These are phyloP conservation scores for Apotomis turbidana DNA, from an alignment of 2,888 invertebrate genomes.

Conservation along the genomic window DNA sequence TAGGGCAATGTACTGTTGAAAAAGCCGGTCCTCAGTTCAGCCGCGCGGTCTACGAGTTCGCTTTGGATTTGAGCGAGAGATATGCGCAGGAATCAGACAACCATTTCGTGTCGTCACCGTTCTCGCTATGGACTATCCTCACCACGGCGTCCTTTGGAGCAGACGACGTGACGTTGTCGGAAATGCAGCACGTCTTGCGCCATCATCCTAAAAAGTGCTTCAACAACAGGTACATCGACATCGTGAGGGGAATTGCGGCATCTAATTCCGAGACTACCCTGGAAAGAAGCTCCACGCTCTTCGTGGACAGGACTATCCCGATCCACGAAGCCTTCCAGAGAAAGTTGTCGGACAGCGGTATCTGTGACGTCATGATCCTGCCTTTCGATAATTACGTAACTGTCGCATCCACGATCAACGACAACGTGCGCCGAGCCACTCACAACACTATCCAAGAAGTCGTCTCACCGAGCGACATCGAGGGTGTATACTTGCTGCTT, in stretches of 20 bases:
- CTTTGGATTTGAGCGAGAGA: slow-evolving; percentile 48
- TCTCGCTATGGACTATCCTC: slow-evolving; percentile 70
- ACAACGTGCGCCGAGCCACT: slow-evolving; percentile 61
- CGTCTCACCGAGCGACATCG: slow-evolving; percentile 61
- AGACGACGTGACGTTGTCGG: slow-evolving; percentile 56
- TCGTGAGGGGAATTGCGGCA: slow-evolving; percentile 52
- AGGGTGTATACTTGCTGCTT: slow-evolving; percentile 56
- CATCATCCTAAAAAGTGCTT: slow-evolving; percentile 64
- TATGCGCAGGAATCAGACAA: slow-evolving; percentile 64
- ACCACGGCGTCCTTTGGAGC: slow-evolving; percentile 66
- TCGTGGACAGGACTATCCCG: slow-evolving; percentile 56
- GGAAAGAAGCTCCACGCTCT: slow-evolving; percentile 62
- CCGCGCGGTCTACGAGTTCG: slow-evolving; percentile 59
- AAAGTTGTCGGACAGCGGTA: slow-evolving; percentile 50
- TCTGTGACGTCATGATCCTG: slow-evolving; percentile 56
- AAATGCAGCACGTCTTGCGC: slow-evolving; percentile 59
- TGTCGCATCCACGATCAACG: slow-evolving; percentile 62
- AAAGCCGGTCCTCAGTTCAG: slow-evolving; percentile 52
- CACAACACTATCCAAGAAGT: slow-evolving; percentile 67
- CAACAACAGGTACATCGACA: slow-evolving; percentile 62
- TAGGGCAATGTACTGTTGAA: slow-evolving; percentile 55
- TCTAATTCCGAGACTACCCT: slow-evolving; percentile 53
- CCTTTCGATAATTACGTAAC: slow-evolving; percentile 54
- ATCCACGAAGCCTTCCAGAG: slow-evolving; percentile 55
- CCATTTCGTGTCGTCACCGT: slow-evolving; percentile 67